Percentiles rank a stretch among this genome's conserved stretches.
phyloP scores from a whole-genome alignment of 2,888 invertebrate species.

The Erebia ligea region DNA sequence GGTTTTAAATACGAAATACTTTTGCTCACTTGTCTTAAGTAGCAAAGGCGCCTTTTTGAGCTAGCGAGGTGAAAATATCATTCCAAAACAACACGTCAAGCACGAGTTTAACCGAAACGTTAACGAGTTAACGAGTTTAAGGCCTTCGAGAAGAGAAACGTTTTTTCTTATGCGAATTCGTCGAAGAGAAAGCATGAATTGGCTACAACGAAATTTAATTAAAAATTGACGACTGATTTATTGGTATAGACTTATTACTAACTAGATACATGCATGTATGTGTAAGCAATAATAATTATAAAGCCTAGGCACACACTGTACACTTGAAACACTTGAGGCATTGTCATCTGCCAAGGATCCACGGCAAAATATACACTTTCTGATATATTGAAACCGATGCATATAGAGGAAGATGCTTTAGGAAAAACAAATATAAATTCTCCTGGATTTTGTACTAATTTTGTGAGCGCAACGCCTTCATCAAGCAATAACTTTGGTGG shows the following conservation, averaged over 20 bases:
- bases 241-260: no score
- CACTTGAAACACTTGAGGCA: slow-evolving; percentile 89
- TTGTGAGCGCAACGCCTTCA: slow-evolving; percentile 90
- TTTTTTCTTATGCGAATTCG: no score
- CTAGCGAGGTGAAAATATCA: not conserved
- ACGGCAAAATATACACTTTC: slow-evolving; percentile 97
- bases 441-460: slow-evolving; percentile 92
- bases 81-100: slow-evolving; percentile 20
- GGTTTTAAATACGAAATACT: no score
- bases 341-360: slow-evolving; percentile 89
- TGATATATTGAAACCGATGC: slow-evolving; percentile 94
- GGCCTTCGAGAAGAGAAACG: not conserved
- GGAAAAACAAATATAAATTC: slow-evolving; percentile 96
- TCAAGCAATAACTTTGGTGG: slow-evolving; percentile 90
- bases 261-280: no score
- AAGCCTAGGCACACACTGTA: no score
- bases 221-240: no score
- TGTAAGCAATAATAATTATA: no score
- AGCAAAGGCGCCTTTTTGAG: no score
- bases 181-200: no score
- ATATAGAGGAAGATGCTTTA: slow-evolving; percentile 91
- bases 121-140: no score
- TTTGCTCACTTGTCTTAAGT: no score
- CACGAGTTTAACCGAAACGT: slow-evolving; percentile 10
- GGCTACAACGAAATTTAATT: no score